Conservation (phyloP, 2,888 invertebrate species). For the Mesorhabditis spiculigera region DNA sequence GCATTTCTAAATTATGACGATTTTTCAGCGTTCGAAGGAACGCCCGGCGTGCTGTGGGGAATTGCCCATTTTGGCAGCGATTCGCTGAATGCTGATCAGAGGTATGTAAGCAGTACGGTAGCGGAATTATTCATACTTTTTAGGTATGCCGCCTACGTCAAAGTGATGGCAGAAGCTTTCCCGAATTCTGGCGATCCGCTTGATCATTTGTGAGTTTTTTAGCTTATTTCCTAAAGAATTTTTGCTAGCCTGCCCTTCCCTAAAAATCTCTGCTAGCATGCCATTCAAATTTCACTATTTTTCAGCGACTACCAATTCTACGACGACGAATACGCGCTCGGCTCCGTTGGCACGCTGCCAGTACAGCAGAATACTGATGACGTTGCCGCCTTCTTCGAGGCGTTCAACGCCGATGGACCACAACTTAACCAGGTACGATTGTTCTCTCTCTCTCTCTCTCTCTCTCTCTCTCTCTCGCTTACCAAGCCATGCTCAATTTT, state of each 20-base stretch:
- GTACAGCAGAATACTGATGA: conserved; percentile 16
- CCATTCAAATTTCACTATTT: too few species aligned
- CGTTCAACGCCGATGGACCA: conserved; percentile 25
- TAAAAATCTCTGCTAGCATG: background rate
- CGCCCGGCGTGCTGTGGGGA: conserved; percentile 37
- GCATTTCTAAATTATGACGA: too few species aligned
- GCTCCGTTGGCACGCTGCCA: conserved; percentile 33
- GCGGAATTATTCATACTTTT: background rate
- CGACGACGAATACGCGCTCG: conserved; percentile 29
- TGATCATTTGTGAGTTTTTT: background rate
- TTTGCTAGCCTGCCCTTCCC: background rate
- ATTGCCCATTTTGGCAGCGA: conserved; percentile 39
- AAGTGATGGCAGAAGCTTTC: background rate
- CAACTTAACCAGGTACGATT: conserved; percentile 16
- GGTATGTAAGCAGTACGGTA: background rate
- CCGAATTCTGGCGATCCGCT: background rate
- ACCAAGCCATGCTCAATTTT: too few species aligned
- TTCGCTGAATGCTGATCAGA: conserved; percentile 20
- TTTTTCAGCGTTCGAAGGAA: conserved; percentile 6
- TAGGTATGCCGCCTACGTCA: background rate
- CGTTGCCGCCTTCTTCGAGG: conserved; percentile 13
- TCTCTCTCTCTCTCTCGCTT: too few species aligned
- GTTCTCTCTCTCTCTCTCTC: too few species aligned
- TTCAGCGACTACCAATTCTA: conserved; percentile 39
- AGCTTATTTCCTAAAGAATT: background rate